These are phyloP conservation scores for Archocentrus centrarchus DNA, from an alignment of 2,113 vertebrate genomes.

Conservation along the genomic window DNA sequence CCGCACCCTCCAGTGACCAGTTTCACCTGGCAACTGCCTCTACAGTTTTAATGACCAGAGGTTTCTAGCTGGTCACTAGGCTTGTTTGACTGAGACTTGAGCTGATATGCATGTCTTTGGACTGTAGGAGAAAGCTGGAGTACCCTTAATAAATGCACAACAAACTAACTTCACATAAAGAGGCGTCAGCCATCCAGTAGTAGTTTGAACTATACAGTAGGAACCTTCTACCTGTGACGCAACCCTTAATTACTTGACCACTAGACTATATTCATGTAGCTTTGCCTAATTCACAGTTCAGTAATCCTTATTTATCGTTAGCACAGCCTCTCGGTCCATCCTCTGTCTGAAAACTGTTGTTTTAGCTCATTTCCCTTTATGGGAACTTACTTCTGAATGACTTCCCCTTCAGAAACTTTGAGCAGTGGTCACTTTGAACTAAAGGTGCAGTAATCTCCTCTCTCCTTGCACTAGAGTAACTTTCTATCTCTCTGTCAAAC, in stretches of 20 bases:
- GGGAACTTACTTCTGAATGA: neutral
- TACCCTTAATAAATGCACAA: too few relatives aligned
- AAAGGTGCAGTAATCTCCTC: neutral
- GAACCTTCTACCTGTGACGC: neutral
- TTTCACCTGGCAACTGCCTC: neutral
- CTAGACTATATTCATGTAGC: neutral
- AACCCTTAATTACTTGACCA: neutral
- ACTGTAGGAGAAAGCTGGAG: neutral
- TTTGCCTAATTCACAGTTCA: neutral
- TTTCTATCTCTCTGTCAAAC: slow-evolving; percentile 27
- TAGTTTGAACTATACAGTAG: neutral
- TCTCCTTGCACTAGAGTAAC: slow-evolving; percentile 32
- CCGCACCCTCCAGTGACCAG: neutral
- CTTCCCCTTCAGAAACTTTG: neutral
- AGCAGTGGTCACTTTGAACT: neutral
- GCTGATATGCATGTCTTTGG: neutral
- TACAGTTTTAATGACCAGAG: neutral
- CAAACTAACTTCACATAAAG: neutral
- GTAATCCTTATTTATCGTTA: neutral
- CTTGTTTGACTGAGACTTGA: neutral
- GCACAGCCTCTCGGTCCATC: neutral
- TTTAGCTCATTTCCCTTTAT: neutral
- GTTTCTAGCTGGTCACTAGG: neutral
- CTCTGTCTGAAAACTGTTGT: neutral
- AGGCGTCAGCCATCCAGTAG: neutral